phyloP scores from a whole-genome alignment of 2,888 invertebrate species.

The Lordiphosa fenestrarum region DNA sequence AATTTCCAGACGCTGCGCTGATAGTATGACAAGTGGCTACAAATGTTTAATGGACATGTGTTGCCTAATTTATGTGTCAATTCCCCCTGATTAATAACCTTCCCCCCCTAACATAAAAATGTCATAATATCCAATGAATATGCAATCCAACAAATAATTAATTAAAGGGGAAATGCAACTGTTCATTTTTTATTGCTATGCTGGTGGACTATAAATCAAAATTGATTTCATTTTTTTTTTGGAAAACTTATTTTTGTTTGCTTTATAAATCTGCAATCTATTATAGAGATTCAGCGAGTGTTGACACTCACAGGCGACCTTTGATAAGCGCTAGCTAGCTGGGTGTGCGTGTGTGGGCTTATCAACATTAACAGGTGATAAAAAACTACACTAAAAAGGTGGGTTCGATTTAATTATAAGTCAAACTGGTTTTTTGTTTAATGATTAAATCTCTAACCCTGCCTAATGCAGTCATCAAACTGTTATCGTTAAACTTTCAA shows the following conservation, averaged over 20 bases:
- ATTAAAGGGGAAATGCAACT: conserved; percentile 36
- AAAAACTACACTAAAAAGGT: conserved; percentile 26
- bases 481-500: conserved; percentile 38
- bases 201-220: conserved; percentile 60
- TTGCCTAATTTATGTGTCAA: conserved; percentile 70
- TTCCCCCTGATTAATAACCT: conserved; percentile 36
- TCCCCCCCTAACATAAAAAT: conserved; percentile 53
- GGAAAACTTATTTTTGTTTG: conserved; percentile 17
- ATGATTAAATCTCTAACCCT: conserved; percentile 28
- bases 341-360: conserved; percentile 41
- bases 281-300: conserved; percentile 26
- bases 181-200: conserved; percentile 7
- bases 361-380: conserved; percentile 43
- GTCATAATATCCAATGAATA: conserved; percentile 69
- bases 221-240: conserved; percentile 48
- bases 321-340: conserved; percentile 33
- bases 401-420: conserved; percentile 6
- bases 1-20: conserved; percentile 46
- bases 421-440: conserved; percentile 23
- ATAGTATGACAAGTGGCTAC: conserved; percentile 61
- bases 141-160: conserved; percentile 62
- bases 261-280: conserved; percentile 29
- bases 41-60: conserved; percentile 64
- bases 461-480: conserved; percentile 58
- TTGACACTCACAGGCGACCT: conserved; percentile 50